Percentiles rank a stretch among this genome's conserved stretches.
Evolutionary conservation across 2,113 vertebrate genomes (phyloP).

Genomic region (Zingel zingel): DNA sequence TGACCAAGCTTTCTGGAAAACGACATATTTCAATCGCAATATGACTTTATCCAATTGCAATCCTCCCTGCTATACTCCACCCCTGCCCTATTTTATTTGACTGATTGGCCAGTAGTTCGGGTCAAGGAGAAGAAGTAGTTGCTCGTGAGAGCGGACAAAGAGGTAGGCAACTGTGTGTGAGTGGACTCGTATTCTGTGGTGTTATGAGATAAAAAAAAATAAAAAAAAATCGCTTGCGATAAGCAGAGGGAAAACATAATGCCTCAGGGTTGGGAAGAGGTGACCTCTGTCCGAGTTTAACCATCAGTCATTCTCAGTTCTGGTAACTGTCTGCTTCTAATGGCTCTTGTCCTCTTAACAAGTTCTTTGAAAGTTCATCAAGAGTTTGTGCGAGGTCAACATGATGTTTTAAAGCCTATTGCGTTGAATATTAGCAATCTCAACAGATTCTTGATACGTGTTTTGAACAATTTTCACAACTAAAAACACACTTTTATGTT

Average conservation of each 20-base stretch:
- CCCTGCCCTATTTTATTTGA: conserved; percentile 25
- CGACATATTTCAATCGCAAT: conserved; percentile 62
- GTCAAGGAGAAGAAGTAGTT: background rate
- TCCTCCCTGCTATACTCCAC: conserved; percentile 30
- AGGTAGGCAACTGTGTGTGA: conserved; percentile 21
- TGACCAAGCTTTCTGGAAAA: conserved; percentile 56
- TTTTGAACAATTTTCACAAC: background rate
- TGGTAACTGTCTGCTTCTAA: conserved; percentile 30
- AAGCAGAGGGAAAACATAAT: conserved; percentile 8
- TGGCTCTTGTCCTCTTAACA: conserved; percentile 35
- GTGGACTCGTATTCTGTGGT: background rate
- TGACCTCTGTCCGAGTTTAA: conserved; percentile 41
- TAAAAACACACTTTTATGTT: background rate
- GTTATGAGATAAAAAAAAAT: conserved; percentile 1
- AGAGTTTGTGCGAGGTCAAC: conserved; percentile 9
- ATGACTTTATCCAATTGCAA: conserved; percentile 55
- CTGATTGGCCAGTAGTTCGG: conserved; percentile 1
- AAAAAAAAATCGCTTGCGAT: background rate
- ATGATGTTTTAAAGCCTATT: background rate
- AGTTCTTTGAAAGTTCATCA: conserved; percentile 30
- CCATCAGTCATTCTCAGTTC: conserved; percentile 51
- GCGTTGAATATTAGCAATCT: background rate
- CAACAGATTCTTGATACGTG: background rate
- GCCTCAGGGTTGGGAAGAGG: background rate
- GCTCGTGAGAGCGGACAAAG: background rate